Evolutionary conservation across 2,113 vertebrate genomes (phyloP), one percentile per base, ranked within the genome.

Genomic region (Amia ocellicauda): DNA sequence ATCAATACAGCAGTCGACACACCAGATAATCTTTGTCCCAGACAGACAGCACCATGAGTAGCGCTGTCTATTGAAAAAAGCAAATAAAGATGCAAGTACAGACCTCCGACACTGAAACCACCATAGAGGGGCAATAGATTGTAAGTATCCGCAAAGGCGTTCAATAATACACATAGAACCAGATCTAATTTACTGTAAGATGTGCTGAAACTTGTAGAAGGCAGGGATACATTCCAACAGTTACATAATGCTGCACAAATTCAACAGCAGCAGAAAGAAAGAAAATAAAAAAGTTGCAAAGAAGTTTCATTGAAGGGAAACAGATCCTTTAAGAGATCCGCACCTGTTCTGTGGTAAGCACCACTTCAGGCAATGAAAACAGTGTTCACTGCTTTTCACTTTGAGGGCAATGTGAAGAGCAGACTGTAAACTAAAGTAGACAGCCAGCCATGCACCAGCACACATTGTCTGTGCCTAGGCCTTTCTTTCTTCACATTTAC

Each of bases 1-100:
- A n/a, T n/a, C n/a, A n/a, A n/a, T n/a, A 75, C 62, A 62, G 20
- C 56, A 47, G 64, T 70, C 68, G 70, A 83, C 78, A 73, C 67
- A 65, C 45, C 66, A 27, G 14, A 67, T 73, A 16, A 76, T 78
- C 74, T 73, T 69, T 69, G 78, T 73, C 66, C 58, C 67, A 47
- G 49, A 55, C n/a, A 74, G 62, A 74, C 78, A 69, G 70, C 60
- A 67, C 65, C 60, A 52, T 24, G 67, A 56, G 66, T 53, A 67
- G 63, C 26, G 43, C 45, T 59, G 64, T 64, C 49, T 45, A 19
- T 26, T 17, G 23, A 58, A 61, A 64, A 36, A 74, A 11, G 31
- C n/a, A n/a, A n/a, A n/a, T n/a, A n/a, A n/a, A n/a, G 31, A 36
- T 36, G 5, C 5, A 11, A 36, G 11, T 36, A 36, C 11, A 11